Conservation (phyloP, 2,888 invertebrate species). For the Chalcis sispes region DNA sequence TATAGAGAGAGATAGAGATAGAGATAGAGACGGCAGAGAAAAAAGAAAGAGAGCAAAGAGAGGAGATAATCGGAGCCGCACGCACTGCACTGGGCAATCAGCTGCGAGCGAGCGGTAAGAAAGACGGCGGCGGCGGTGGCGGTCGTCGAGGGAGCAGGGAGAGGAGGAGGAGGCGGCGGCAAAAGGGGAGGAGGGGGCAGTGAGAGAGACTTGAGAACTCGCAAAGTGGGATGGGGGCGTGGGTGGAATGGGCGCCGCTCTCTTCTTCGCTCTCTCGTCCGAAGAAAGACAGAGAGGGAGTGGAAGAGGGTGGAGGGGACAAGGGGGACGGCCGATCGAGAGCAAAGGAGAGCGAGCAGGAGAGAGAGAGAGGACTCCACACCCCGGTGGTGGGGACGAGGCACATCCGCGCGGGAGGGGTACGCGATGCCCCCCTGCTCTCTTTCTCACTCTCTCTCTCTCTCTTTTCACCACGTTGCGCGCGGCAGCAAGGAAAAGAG, state of each 20-base stretch:
- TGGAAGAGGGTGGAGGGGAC: not conserved
- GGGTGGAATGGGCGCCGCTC: slow-evolving; percentile 70
- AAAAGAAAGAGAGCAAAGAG: slow-evolving; percentile 12
- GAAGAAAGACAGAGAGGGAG: slow-evolving; percentile 1
- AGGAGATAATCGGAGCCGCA: slow-evolving; percentile 43
- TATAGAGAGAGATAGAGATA: slow-evolving; percentile 1
- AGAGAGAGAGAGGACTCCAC: slow-evolving; percentile 76
- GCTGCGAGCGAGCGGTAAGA: slow-evolving; percentile 22
- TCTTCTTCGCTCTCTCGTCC: not conserved
- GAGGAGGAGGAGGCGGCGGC: slow-evolving; percentile 51
- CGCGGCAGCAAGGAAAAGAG: no score
- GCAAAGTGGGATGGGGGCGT: slow-evolving; percentile 73
- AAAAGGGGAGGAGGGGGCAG: slow-evolving; percentile 50
- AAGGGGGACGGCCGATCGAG: slow-evolving; percentile 62
- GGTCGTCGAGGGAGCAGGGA: not conserved
- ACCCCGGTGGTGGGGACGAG: slow-evolving; percentile 74
- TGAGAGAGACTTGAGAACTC: slow-evolving; percentile 53
- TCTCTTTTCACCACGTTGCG: no score
- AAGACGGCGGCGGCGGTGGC: not conserved
- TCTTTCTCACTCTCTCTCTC: no score
- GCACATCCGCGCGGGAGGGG: slow-evolving; percentile 56
- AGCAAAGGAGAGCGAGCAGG: slow-evolving; percentile 66
- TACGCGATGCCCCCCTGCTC: no score
- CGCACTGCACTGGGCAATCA: slow-evolving; percentile 53
- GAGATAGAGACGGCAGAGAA: slow-evolving; percentile 4